Conservation (phyloP, 2,888 invertebrate genomes). For the Zygothrica quintamaculata region DNA sequence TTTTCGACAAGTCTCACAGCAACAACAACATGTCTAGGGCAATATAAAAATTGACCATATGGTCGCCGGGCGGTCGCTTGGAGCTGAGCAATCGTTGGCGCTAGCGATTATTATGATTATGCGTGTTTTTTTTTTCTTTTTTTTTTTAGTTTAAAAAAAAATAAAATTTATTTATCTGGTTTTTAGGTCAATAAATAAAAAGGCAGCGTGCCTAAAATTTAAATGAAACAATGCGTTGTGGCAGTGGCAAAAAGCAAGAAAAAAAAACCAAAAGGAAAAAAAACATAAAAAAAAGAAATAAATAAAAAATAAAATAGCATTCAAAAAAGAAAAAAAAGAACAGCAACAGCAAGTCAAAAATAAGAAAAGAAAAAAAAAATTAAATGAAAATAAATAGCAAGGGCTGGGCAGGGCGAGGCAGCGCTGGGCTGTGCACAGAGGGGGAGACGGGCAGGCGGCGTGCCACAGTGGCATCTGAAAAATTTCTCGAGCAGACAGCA, state of each 20-base stretch:
- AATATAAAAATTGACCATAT: conserved; percentile 18
- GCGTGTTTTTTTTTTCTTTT: conserved; percentile 35
- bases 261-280: conserved; percentile 11
- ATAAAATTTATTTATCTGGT: conserved; percentile 73
- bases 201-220: conserved; percentile 74
- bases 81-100: conserved; percentile 49
- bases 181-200: conserved; percentile 75
- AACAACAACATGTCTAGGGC: too few species aligned
- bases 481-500: conserved; percentile 74
- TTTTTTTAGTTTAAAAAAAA: conserved; percentile 51
- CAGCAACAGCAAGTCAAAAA: conserved; percentile 1
- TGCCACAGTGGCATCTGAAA: conserved; percentile 66
- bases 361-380: background rate
- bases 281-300: conserved; percentile 1
- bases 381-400: conserved; percentile 23
- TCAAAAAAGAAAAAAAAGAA: too few species aligned
- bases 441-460: conserved; percentile 5
- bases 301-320: too few species aligned
- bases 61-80: conserved; percentile 26
- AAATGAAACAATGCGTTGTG: conserved; percentile 65
- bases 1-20: background rate
- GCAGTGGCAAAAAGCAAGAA: conserved; percentile 19
- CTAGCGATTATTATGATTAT: conserved; percentile 76
- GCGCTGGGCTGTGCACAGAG: conserved; percentile 40
- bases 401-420: conserved; percentile 64